Percentiles rank a stretch among this genome's conserved stretches.
Evolutionary conservation across 1,140 invertebrate genomes (phyloP).

Genomic region (Dendroctonus valens): DNA sequence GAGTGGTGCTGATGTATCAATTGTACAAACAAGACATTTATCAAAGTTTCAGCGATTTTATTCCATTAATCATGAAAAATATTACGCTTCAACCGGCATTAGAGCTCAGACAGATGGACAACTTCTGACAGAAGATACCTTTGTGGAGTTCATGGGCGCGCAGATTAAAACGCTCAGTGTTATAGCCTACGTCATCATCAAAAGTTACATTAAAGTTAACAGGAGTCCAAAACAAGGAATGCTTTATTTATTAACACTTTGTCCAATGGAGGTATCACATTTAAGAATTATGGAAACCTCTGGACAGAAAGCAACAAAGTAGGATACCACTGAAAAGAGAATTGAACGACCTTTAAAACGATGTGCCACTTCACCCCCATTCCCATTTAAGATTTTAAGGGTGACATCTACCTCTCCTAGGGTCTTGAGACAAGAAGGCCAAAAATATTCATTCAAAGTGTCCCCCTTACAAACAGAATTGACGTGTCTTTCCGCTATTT

Average conservation of each 20-base stretch:
- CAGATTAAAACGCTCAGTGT: constrained; percentile 97
- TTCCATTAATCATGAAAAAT: constrained; percentile 92
- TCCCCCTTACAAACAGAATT: too few species aligned
- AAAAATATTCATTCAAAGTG: too few species aligned
- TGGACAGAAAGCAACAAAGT: too few species aligned
- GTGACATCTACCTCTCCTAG: too few species aligned
- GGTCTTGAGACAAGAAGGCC: too few species aligned
- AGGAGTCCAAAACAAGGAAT: constrained; percentile 94
- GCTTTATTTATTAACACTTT: constrained; percentile 81
- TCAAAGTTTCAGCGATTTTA: constrained; percentile 93
- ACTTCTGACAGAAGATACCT: constrained; percentile 94
- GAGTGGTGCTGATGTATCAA: constrained; percentile 97
- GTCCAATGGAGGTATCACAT: constrained; percentile 94
- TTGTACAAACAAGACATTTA: constrained; percentile 94
- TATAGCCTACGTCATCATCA: constrained; percentile 92
- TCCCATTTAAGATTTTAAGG: too few species aligned
- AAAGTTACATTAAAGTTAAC: constrained; percentile 87
- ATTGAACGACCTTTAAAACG: too few species aligned
- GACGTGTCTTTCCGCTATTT: too few species aligned
- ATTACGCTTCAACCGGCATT: constrained; percentile 85
- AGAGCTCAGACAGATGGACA: constrained; percentile 74
- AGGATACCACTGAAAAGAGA: too few species aligned
- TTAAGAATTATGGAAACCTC: too few species aligned
- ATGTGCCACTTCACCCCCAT: too few species aligned
- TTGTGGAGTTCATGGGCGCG: constrained; percentile 97